Conservation (phyloP, 2,797 vertebrate species). For the Schizopygopsis malacanthus region DNA sequence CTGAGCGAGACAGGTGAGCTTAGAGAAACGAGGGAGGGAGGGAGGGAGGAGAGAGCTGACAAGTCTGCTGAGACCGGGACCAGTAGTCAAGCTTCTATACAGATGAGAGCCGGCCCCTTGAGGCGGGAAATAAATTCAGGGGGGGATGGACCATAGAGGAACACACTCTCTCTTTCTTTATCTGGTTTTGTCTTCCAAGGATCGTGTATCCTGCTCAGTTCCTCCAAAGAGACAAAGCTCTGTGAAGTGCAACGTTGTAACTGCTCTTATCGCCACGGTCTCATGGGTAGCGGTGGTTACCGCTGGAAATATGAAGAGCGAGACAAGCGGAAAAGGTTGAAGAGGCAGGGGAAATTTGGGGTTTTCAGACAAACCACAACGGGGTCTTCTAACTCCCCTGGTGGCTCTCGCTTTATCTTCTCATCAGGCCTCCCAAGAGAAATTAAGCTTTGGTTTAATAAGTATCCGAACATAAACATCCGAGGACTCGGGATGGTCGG, state of each 20-base stretch:
- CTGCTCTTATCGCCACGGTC: neutral
- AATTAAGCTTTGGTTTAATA: slow-evolving; percentile 23
- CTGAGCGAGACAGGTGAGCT: slow-evolving; percentile 33
- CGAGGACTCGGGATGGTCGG: neutral
- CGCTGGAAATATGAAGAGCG: slow-evolving; percentile 1
- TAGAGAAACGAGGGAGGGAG: slow-evolving; percentile 17
- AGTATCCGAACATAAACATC: slow-evolving; percentile 31
- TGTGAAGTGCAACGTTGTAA: neutral
- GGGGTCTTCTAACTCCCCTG: slow-evolving; percentile 27
- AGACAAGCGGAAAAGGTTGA: slow-evolving; percentile 51
- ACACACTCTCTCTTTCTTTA: neutral
- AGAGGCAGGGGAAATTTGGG: slow-evolving; percentile 70
- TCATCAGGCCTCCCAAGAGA: neutral
- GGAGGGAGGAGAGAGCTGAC: slow-evolving; percentile 52
- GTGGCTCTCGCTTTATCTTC: neutral
- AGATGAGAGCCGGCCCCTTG: slow-evolving; percentile 65
- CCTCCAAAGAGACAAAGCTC: slow-evolving; percentile 28
- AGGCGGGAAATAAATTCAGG: slow-evolving; percentile 48
- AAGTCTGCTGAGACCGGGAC: slow-evolving; percentile 64
- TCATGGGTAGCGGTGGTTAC: neutral
- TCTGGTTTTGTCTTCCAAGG: slow-evolving; percentile 21
- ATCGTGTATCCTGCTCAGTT: slow-evolving; percentile 29
- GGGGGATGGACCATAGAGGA: neutral
- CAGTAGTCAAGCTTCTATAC: slow-evolving; percentile 67
- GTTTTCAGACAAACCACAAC: slow-evolving; percentile 68